These are phyloP conservation scores for Phortica variegata DNA, from an alignment of 1,140 invertebrate genomes.

Conservation along the genomic window DNA sequence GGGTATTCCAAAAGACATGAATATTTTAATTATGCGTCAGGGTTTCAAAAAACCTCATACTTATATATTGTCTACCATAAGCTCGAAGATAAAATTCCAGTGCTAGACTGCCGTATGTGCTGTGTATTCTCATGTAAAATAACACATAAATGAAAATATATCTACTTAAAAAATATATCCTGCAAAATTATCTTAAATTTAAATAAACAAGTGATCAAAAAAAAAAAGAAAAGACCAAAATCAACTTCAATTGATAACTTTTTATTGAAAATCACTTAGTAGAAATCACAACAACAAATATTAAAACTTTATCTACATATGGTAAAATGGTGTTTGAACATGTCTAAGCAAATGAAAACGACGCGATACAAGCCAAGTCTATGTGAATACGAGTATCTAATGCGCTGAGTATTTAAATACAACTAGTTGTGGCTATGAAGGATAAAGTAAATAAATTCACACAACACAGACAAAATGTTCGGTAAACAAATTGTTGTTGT, in stretches of 20 bases:
- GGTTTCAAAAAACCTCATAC: no score
- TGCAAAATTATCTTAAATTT: constrained; percentile 26
- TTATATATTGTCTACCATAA: no score
- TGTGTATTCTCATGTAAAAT: no score
- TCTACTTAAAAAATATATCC: no score
- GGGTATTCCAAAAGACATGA: no score
- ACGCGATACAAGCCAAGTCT: constrained; percentile 10
- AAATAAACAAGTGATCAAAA: constrained; percentile 5
- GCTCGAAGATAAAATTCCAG: no score
- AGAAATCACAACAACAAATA: constrained; percentile 4
- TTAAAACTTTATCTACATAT: constrained; percentile 41
- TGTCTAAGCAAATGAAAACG: constrained; percentile 43
- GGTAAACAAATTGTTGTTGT: constrained; percentile 32
- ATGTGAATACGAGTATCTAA: constrained; percentile 16
- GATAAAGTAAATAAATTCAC: constrained; percentile 53
- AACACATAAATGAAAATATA: no score
- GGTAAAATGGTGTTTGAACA: constrained; percentile 48
- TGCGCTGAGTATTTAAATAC: neutral
- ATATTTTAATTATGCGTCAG: no score
- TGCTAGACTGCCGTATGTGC: no score
- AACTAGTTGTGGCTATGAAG: constrained; percentile 13
- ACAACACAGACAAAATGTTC: constrained; percentile 28
- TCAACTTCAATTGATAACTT: constrained; percentile 36
- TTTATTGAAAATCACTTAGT: constrained; percentile 16
- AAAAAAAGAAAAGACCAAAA: neutral